phyloP scores from a whole-genome alignment of 2,888 invertebrate species.

The Xylota segnis region DNA sequence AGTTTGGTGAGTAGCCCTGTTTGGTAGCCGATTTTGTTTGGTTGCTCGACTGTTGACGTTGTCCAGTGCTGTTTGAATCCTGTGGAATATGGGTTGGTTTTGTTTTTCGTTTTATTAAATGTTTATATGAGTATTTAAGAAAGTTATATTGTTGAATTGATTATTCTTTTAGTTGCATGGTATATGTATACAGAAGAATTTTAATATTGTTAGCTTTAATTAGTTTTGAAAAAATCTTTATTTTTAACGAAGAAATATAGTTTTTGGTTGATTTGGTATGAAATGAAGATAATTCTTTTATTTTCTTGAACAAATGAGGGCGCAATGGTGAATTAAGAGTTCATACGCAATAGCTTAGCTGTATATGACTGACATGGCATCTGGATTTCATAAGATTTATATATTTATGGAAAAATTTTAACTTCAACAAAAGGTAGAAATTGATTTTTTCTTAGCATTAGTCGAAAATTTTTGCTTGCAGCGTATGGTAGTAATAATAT shows the following conservation, averaged over 20 bases:
- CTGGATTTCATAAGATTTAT: too few species aligned
- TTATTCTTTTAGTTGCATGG: conserved; percentile 65
- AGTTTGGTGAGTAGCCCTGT: conserved; percentile 84
- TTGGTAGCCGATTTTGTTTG: conserved; percentile 84
- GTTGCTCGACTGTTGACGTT: conserved; percentile 84
- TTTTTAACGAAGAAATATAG: conserved; percentile 19
- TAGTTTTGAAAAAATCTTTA: conserved; percentile 9
- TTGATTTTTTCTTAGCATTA: too few species aligned
- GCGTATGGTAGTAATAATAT: too few species aligned
- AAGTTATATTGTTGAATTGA: conserved; percentile 14
- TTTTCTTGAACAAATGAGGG: neutral
- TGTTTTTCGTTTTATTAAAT: conserved; percentile 6
- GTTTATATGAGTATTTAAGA: neutral
- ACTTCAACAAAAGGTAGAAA: too few species aligned
- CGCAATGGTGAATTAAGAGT: neutral
- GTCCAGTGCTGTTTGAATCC: conserved; percentile 85
- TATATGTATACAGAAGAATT: conserved; percentile 16
- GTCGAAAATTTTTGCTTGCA: too few species aligned
- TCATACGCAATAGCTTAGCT: neutral
- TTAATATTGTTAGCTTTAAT: conserved; percentile 28
- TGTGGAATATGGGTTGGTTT: conserved; percentile 77
- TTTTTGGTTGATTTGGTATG: conserved; percentile 4
- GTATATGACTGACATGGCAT: neutral
- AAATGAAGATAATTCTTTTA: neutral
- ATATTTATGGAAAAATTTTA: too few species aligned